Evolutionary conservation across 2,113 vertebrate species (phyloP), one percentile per base, ranked within the genome.

Genomic region (Todiramphus saurophagus): DNA sequence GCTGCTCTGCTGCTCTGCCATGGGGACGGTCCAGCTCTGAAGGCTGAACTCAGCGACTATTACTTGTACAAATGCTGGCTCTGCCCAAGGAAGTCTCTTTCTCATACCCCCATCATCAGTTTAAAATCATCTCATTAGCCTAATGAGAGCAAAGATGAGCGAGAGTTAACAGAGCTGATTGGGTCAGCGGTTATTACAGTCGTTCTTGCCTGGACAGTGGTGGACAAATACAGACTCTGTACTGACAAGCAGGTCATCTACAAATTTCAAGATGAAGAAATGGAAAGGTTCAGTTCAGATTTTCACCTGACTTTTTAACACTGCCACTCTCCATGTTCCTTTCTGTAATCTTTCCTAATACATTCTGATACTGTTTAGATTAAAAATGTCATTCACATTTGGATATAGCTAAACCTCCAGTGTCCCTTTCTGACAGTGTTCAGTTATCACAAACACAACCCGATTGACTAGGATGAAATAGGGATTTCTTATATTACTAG

Each of bases 121-220:
- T 41, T 92, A 80, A 96, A 97, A 92, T 77, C 51, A 89, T 92
- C 93, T 98, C 95, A 97, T 98, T 98, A 97, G 93, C 88, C 91
- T 97, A 97, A 98, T 94, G 95, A 97, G 90, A 85, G 94, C 56
- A 86, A 96, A 97, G 89, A 93, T 89, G 89, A 91, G 64, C 89
- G 96, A 97, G 89, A 97, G 93, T 97, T 98, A 96, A 96, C 93
- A 79, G 92, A 95, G 53, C 44, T 97, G 92, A 93, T 95, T 89
- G 89, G 92, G 97, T 97, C 94, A 94, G 63, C 68, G 91, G 88
- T 51, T 68, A 46, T 89, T 90, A 43, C 6, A 85, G 16, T 43
- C 94, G 16, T 27, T 90, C 56, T 67, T 78, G 31, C 43, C 39
- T 60, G 81, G 82, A 83, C 51, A 83, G 84, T 76, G 87, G 91